Percentiles rank a stretch among this genome's conserved stretches.
phyloP scores from a whole-genome alignment of 2,797 vertebrate genomes.

The Melanotaenia maccullochi region DNA sequence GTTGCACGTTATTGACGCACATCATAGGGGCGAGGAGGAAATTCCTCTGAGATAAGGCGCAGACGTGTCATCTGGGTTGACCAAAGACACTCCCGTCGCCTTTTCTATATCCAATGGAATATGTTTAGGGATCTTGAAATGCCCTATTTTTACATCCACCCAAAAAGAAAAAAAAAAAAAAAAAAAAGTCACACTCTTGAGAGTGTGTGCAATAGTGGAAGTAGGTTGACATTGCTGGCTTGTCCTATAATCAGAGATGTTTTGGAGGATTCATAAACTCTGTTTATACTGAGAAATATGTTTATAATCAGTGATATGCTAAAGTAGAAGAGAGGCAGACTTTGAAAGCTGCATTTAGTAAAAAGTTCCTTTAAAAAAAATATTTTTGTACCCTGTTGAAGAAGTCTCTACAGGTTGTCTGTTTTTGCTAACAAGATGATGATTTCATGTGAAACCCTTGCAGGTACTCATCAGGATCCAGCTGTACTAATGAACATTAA shows the following conservation, averaged over 20 bases:
- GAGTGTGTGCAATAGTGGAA: slow-evolving; percentile 56
- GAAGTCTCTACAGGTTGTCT: slow-evolving; percentile 40
- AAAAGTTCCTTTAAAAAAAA: not conserved
- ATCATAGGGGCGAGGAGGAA: slow-evolving; percentile 81
- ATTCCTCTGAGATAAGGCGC: slow-evolving; percentile 83
- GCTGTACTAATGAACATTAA: slow-evolving; percentile 46
- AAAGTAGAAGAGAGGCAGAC: not conserved
- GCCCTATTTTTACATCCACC: slow-evolving; percentile 61
- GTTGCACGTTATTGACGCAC: slow-evolving; percentile 87
- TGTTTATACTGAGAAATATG: not conserved
- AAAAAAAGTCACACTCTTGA: slow-evolving; percentile 57
- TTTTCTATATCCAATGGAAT: slow-evolving; percentile 50
- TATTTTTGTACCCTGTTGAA: not conserved
- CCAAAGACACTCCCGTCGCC: slow-evolving; percentile 75
- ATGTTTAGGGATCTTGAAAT: slow-evolving; percentile 67
- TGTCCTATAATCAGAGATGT: slow-evolving; percentile 58
- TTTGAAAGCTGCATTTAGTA: not conserved
- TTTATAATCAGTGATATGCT: too few relatives aligned
- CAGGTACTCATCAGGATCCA: slow-evolving; percentile 24
- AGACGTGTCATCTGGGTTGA: slow-evolving; percentile 82
- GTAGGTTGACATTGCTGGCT: slow-evolving; percentile 70
- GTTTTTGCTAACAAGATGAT: slow-evolving; percentile 24
- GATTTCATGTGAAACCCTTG: slow-evolving; percentile 35
- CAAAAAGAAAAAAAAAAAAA: slow-evolving; percentile 32
- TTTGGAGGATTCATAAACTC: slow-evolving; percentile 39